Evolutionary conservation across 64 coral and sea anemone genomes (phyloP), one percentile per base, ranked within the genome.

Genomic region (Trachythela sp.): DNA sequence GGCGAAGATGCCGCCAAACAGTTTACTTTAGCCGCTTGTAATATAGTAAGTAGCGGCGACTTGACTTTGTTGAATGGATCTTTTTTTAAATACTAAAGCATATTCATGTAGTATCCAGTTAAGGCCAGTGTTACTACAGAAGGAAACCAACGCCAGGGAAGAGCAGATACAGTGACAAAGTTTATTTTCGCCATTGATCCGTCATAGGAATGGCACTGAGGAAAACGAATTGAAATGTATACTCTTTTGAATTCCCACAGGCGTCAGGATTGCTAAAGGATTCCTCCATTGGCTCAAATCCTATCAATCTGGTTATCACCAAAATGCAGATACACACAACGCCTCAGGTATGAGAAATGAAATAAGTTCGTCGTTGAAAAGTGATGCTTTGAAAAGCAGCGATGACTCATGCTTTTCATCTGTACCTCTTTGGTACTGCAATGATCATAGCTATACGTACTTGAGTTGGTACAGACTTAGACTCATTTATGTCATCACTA

Each of bases 1-100:
- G 96, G 96, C 9, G 93, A 94, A 68, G 96, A 99, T 51, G 96
- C 96, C 22, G 93, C 89, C 0, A 99, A 99, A 89, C 96, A 99
- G 87, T 99, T 94, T 39, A 93, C 93, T 31, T 83, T 99, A 5
- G 88, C 96, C 9, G 91, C 93, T 27, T 94, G 96, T 52, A 99
- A 99, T 38, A 99, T 99, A 67, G 96, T 99, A 89, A 93, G 96
- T 99, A 9, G 18, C 48, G 33, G 5, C 10, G 15, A 8, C 11
- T 48, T 18, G 33, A 39, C 33, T 83, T 40, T 2, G 33, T 40
- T 83, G 35, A 39, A 83, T 5, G 40, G 15, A 34, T 36, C 40
- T 83, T n/a, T n/a, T n/a, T n/a, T n/a, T n/a, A n/a, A n/a, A n/a
- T n/a, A n/a, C n/a, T n/a, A n/a, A n/a, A n/a, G n/a, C n/a, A n/a